Evolutionary conservation across 2,888 invertebrate species (phyloP).

Genomic region (Corythucha ciliata): DNA sequence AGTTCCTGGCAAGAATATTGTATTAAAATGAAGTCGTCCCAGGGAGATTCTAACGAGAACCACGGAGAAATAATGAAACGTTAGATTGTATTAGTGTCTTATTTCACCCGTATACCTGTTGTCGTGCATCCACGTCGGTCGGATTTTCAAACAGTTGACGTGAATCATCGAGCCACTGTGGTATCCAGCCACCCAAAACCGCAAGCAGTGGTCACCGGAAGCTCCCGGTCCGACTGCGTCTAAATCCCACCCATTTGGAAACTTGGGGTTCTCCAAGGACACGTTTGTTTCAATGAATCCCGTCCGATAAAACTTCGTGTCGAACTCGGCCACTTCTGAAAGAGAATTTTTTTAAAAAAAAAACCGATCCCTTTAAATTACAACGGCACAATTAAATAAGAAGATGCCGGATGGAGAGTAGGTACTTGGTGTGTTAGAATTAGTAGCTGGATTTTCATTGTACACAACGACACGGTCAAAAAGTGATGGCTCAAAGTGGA

Average conservation of each 20-base stretch:
- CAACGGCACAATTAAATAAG: too few species aligned
- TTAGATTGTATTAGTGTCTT: neutral
- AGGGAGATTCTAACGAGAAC: constrained; percentile 36
- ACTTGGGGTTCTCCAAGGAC: constrained; percentile 39
- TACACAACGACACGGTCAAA: constrained; percentile 41
- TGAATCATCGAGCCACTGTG: constrained; percentile 51
- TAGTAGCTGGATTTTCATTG: constrained; percentile 40
- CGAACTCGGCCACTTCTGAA: too few species aligned
- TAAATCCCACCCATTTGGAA: constrained; percentile 40
- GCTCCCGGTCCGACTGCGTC: neutral
- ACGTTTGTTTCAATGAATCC: constrained; percentile 40
- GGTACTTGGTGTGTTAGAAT: too few species aligned
- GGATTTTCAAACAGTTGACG: constrained; percentile 64
- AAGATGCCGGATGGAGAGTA: too few species aligned
- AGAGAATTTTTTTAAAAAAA: too few species aligned
- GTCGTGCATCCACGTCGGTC: constrained; percentile 79
- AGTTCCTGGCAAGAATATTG: constrained; percentile 47
- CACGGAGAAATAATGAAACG: constrained; percentile 2
- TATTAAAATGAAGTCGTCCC: constrained; percentile 50
- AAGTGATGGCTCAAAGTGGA: constrained; percentile 5
- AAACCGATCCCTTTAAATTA: too few species aligned
- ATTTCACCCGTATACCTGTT: constrained; percentile 39
- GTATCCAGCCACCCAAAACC: constrained; percentile 57
- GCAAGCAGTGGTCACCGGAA: constrained; percentile 52
- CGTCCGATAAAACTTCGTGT: too few species aligned